A percentile compares a stretch with the other conserved stretches of the same genome.
Conservation (phyloP, 2,113 vertebrate species). For the Aix galericulata region DNA sequence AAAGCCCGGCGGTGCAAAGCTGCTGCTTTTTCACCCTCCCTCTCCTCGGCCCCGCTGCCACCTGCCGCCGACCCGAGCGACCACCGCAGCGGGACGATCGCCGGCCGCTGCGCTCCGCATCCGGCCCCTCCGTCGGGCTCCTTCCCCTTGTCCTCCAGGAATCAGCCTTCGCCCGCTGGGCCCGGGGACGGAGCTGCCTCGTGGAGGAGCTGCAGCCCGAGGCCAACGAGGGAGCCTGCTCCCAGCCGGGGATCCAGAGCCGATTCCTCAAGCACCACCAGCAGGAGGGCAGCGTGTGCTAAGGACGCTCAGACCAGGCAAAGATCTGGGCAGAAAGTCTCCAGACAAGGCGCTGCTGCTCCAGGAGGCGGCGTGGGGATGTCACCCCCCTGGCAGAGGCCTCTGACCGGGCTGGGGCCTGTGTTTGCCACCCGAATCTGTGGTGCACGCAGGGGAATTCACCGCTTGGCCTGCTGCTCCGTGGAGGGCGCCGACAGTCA, state of each 20-base stretch:
- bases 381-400: neutral
- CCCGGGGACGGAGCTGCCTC: neutral
- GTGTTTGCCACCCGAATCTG: neutral
- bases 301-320: neutral
- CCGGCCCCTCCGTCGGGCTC: neutral
- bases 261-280: neutral
- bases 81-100: neutral
- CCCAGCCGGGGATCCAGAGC: neutral
- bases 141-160: too few species aligned
- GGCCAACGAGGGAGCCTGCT: neutral
- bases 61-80: neutral
- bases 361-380: neutral
- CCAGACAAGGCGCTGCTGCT: neutral
- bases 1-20: conserved; percentile 13
- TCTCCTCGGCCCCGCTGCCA: neutral
- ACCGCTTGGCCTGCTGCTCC: too few species aligned
- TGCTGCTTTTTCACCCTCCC: neutral
- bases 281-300: neutral
- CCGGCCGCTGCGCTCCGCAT: rapidly evolving
- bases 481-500: rapidly evolving
- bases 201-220: rapidly evolving
- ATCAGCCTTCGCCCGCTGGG: rapidly evolving
- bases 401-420: neutral
- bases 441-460: too few species aligned
- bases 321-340: neutral